Conservation (phyloP, 2,113 vertebrate genomes). For the Mirounga angustirostris region DNA sequence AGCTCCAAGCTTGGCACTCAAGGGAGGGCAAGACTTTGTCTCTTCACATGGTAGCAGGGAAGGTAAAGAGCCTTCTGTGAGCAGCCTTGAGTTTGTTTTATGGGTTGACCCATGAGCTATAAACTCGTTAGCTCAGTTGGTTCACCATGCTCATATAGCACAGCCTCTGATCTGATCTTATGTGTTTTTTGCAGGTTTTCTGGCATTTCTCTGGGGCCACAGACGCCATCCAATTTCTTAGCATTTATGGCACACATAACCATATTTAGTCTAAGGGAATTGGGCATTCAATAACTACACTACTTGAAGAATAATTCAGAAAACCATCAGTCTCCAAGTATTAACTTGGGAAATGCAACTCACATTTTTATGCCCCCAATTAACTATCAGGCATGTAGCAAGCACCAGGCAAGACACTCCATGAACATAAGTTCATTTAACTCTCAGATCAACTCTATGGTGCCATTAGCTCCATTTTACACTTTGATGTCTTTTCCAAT, state of each 20-base stretch:
- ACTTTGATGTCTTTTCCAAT: slow-evolving; percentile 4
- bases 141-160: not conserved
- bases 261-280: slow-evolving; percentile 13
- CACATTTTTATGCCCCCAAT: not conserved
- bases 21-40: not conserved
- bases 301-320: slow-evolving; percentile 34
- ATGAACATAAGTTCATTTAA: not conserved
- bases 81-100: not conserved
- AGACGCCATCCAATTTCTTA: not conserved
- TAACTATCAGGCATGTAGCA: not conserved
- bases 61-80: not conserved
- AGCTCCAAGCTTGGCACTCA: not conserved
- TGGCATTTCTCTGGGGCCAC: not conserved
- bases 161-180: not conserved
- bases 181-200: not conserved
- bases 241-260: not conserved
- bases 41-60: not conserved
- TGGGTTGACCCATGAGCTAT: not conserved
- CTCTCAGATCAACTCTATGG: not conserved
- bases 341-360: not conserved
- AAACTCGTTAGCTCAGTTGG: not conserved
- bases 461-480: not conserved
- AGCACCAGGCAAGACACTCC: not conserved
- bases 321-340: not conserved
- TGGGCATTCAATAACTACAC: not conserved